Conservation (phyloP, 2,797 vertebrate genomes). For the Intellagama lesueurii region DNA sequence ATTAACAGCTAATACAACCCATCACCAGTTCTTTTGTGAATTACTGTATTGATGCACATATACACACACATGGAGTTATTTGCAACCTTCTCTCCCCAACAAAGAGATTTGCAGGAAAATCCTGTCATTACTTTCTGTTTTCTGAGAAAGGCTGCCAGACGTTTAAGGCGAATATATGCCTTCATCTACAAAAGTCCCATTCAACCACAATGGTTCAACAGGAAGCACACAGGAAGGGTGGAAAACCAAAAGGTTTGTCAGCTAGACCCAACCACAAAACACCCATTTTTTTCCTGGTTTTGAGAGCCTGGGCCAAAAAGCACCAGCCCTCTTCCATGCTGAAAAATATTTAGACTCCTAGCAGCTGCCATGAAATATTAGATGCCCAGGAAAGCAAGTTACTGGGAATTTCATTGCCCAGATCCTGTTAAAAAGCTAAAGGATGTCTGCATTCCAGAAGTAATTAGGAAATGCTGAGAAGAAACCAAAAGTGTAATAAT, state of each 20-base stretch:
- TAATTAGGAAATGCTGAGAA: neutral
- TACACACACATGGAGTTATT: too few species aligned
- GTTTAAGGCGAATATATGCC: neutral
- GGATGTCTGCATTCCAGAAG: too few species aligned
- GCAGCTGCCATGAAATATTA: neutral
- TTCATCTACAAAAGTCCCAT: neutral
- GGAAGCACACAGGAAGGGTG: constrained; percentile 32
- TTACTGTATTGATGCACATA: neutral
- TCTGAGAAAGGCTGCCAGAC: neutral
- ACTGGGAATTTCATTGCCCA: neutral
- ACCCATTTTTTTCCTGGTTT: neutral
- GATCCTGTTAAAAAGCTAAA: neutral
- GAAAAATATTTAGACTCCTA: neutral
- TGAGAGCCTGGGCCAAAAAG: neutral
- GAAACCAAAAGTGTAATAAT: neutral
- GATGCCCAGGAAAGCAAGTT: neutral
- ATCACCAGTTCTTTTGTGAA: neutral
- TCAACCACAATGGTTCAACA: neutral
- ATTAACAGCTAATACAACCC: neutral
- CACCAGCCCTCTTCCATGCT: neutral
- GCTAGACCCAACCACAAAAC: neutral
- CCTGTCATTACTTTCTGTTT: neutral
- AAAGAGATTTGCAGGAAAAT: neutral
- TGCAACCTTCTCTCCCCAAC: neutral
- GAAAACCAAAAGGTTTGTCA: neutral